Evolutionary conservation across 2,888 invertebrate genomes (phyloP), one percentile per base, ranked within the genome.

Genomic region (Meandrusa payeni): DNA sequence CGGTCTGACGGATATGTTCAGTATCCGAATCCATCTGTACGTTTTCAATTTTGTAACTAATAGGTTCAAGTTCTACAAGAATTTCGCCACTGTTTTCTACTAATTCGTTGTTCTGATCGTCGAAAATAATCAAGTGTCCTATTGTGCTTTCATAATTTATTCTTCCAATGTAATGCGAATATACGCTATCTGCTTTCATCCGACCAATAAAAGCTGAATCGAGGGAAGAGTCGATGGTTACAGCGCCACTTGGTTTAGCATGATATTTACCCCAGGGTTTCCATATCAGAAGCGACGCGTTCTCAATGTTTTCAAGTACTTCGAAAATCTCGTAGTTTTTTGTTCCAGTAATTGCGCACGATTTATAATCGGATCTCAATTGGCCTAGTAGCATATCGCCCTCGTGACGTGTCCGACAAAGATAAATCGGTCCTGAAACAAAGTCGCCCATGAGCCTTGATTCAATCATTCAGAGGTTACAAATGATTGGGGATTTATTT

Each of bases 21-120:
- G 91, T 90, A 39, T 70, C 63, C 24, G 76, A 71, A 54, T 91
- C 90, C 54, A 92, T 79, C 53, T 89, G 89, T n/a, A 93, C 90
- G 43, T 89, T 87, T 41, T 90, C 91, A 56, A 96, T 75, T 69
- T 94, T 94, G 68, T 96, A 96, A 43, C 90, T 88, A 20, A 90
- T 85, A 1, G 96, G 95, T 70, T 95, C 95, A 0, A 93, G 91
- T 81, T 96, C 96, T 3, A 94, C 90, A 13, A 96, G 81, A 34
- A 96, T 90, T 66, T 95, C 94, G 0, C 95, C 95, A 32, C 89
- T 90, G 46, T 89, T 90, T 60, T 89, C 90, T 26, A 64, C 64
- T 12, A 89, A 56, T 58, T 90, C 90, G 48, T 89, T 89, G 32
- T 89, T 87, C 44, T 91, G 81, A 44, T 91, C 90, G 61, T 92